A percentile compares a stretch with the other conserved stretches of the same genome.
Evolutionary conservation across 1,140 invertebrate genomes (phyloP).

Genomic region (Trichonephila clavipes): DNA sequence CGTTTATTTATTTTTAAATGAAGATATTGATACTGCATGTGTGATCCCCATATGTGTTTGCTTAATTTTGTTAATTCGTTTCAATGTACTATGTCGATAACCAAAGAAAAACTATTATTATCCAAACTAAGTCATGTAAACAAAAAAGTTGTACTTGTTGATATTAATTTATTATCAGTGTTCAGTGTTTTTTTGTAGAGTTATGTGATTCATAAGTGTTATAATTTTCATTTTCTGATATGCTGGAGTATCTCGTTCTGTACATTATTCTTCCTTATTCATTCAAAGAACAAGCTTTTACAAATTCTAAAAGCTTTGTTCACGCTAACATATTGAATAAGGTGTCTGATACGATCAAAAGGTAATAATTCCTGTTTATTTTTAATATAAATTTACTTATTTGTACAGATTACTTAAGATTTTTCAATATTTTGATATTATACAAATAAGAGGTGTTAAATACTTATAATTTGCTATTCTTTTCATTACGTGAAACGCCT

Average conservation of each 20-base stretch:
- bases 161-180: slow-evolving; percentile 8
- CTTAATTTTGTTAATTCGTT: neutral
- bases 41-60: neutral
- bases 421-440: neutral
- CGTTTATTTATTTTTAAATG: slow-evolving; percentile 24
- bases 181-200: neutral
- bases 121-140: slow-evolving; percentile 37
- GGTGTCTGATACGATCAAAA: slow-evolving; percentile 20
- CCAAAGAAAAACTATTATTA: slow-evolving; percentile 21
- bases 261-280: neutral
- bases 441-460: neutral
- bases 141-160: slow-evolving; percentile 18
- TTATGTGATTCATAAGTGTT: neutral
- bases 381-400: neutral
- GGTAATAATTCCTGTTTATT: neutral
- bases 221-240: slow-evolving; percentile 23
- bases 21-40: neutral
- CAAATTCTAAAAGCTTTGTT: neutral
- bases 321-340: neutral
- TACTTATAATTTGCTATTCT: neutral
- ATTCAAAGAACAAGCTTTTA: neutral
- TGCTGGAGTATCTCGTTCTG: slow-evolving; percentile 2
- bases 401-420: neutral
- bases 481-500: neutral
- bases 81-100: slow-evolving; percentile 19